phyloP scores from a whole-genome alignment of 2,888 invertebrate species.

The Pinctada fucata region DNA sequence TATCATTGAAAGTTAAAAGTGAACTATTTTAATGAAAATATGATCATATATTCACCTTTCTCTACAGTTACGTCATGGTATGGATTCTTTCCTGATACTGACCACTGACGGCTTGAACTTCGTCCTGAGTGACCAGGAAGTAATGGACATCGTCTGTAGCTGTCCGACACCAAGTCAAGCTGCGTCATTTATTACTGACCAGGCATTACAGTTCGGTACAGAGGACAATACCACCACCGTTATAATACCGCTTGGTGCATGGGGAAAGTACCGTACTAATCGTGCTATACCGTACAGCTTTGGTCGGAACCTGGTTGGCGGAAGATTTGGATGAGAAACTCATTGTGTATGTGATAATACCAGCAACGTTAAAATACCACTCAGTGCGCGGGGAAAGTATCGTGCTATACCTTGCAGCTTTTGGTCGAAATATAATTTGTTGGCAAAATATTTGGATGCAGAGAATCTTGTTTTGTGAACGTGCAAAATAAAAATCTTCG shows the following conservation, averaged over 20 bases:
- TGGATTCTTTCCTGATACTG: conserved; percentile 78
- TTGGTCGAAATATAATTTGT: conserved; percentile 59
- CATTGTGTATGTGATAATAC: conserved; percentile 75
- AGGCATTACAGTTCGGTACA: conserved; percentile 79
- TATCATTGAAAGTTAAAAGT: too few relatives aligned
- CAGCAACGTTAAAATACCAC: conserved; percentile 78
- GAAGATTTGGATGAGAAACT: conserved; percentile 21
- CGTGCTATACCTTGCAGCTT: conserved; percentile 63
- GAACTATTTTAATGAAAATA: too few relatives aligned
- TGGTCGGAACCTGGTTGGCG: conserved; percentile 58
- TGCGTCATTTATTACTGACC: conserved; percentile 77
- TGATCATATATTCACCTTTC: too few relatives aligned
- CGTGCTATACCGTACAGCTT: conserved; percentile 65
- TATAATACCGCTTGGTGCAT: conserved; percentile 79
- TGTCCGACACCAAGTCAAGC: conserved; percentile 77
- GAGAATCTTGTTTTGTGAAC: too few relatives aligned
- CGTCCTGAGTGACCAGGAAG: conserved; percentile 78
- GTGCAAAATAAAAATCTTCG: too few relatives aligned
- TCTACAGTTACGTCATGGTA: conserved; percentile 77
- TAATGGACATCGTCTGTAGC: conserved; percentile 77
- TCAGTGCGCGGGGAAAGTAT: conserved; percentile 79
- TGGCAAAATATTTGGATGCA: neutral
- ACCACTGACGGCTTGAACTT: conserved; percentile 79
- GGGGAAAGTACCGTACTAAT: conserved; percentile 77
- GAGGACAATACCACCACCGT: conserved; percentile 79